phyloP scores from a whole-genome alignment of 1,140 invertebrate species.

The Zaprionus nigranus region DNA sequence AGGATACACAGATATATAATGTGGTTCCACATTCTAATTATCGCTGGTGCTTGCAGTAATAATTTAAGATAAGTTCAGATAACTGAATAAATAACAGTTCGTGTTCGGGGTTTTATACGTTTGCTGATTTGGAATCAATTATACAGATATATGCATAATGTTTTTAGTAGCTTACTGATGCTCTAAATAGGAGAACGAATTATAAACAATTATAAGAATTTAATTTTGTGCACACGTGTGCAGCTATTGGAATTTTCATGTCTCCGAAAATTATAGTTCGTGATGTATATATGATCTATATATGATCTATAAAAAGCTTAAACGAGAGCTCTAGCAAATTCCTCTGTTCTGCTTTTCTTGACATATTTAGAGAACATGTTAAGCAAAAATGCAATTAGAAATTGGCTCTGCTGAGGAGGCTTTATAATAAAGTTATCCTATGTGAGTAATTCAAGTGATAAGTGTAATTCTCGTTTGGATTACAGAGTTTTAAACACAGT shows the following conservation, averaged over 20 bases:
- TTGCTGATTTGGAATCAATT: background rate
- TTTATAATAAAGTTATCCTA: no score
- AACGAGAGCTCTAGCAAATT: no score
- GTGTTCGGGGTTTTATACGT: background rate
- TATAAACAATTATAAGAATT: background rate
- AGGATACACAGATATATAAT: background rate
- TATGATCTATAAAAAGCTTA: no score
- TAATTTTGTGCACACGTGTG: no score
- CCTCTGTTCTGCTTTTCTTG: no score
- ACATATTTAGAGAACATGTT: no score
- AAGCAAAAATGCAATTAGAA: background rate
- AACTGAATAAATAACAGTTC: background rate
- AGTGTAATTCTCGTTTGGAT: background rate
- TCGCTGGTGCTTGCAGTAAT: background rate
- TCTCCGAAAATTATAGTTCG: no score
- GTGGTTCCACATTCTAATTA: background rate
- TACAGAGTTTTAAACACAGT: conserved; percentile 15
- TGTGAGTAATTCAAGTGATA: background rate
- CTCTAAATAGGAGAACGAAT: background rate
- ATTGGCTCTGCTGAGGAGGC: background rate
- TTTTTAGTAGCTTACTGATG: background rate
- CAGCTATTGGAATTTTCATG: no score
- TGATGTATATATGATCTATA: no score
- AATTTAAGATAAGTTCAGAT: background rate
- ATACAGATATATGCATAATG: background rate